Percentiles rank a stretch among this genome's conserved stretches.
Conservation (phyloP, 2,797 vertebrate genomes). For the Cercopithecus mitis region DNA sequence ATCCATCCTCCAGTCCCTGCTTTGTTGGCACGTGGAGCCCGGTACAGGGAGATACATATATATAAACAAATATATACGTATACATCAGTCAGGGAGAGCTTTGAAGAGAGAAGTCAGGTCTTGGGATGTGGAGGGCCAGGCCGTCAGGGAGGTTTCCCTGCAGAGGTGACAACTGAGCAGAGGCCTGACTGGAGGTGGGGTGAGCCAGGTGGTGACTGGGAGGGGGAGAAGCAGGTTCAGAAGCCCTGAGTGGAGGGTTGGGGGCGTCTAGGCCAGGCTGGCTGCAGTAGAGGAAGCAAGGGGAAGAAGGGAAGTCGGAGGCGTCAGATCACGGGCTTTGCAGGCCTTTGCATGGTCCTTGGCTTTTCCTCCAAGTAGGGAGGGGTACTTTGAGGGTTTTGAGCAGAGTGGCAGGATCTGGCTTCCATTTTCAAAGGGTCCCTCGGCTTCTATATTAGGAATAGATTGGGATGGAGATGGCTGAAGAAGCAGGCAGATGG, state of each 20-base stretch:
- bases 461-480: no score
- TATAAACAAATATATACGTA: neutral
- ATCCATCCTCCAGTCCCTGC: neutral
- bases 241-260: neutral
- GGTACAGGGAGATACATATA: neutral
- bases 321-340: accelerated
- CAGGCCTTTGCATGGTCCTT: neutral
- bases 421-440: neutral
- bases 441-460: neutral
- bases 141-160: neutral
- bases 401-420: neutral
- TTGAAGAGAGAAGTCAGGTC: neutral
- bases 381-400: neutral
- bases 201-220: neutral
- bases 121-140: no score
- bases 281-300: neutral
- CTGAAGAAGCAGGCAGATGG: neutral
- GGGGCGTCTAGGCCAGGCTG: accelerated
- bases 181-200: neutral
- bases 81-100: neutral
- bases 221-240: neutral
- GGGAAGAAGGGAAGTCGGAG: neutral
- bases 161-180: neutral
- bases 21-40: neutral
- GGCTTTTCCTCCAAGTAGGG: neutral